Evolutionary conservation across 1,140 invertebrate genomes (phyloP).

Genomic region (Atta colombica): DNA sequence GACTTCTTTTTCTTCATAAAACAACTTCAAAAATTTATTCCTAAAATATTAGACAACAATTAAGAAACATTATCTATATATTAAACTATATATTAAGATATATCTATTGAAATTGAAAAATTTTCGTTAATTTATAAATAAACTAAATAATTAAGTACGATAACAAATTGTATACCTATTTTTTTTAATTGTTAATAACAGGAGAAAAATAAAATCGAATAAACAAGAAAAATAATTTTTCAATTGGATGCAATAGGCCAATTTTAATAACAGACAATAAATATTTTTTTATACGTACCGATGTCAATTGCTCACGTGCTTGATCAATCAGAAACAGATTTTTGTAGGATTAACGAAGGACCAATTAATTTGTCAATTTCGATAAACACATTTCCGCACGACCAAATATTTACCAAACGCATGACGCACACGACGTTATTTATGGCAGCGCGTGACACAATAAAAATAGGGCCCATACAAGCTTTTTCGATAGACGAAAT

Average conservation of each 20-base stretch:
- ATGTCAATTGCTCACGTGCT: slow-evolving; percentile 43
- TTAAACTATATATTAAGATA: not conserved
- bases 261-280: slow-evolving; percentile 14
- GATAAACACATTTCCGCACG: slow-evolving; percentile 52
- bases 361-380: slow-evolving; percentile 64
- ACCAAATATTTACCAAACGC: slow-evolving; percentile 60
- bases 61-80: not conserved
- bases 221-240: slow-evolving; percentile 12
- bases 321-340: slow-evolving; percentile 55
- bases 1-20: not conserved
- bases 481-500: slow-evolving; percentile 43
- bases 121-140: not conserved
- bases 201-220: not conserved
- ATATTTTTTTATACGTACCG: slow-evolving; percentile 16
- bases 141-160: not conserved
- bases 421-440: slow-evolving; percentile 31
- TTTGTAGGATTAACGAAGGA: slow-evolving; percentile 50
- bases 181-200: not conserved
- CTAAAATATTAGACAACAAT: not conserved
- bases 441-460: slow-evolving; percentile 48
- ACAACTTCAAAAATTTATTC: not conserved
- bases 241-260: not conserved
- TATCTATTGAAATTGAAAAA: not conserved
- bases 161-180: not conserved
- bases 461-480: slow-evolving; percentile 39